Percentiles rank a stretch among this genome's conserved stretches.
These are phyloP conservation scores for Brachionus koreanus DNA, from an alignment of 1,140 invertebrate species.

Conservation along the genomic window DNA sequence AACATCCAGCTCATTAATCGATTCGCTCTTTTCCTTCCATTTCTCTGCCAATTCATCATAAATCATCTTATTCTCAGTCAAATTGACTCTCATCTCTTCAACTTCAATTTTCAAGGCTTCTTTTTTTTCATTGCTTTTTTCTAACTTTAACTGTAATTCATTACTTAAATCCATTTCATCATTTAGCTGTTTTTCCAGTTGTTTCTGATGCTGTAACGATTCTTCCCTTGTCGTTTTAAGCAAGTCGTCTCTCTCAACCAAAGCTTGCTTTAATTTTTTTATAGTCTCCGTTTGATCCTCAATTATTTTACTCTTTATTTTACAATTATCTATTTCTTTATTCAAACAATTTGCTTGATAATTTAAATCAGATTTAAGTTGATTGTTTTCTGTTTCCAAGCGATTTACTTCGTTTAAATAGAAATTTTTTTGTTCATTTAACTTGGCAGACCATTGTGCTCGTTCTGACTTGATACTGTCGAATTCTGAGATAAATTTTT, in stretches of 20 bases:
- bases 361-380: conserved; percentile 8
- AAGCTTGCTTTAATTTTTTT: conserved; percentile 20
- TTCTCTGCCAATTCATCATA: conserved; percentile 33
- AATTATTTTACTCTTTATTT: conserved; percentile 37
- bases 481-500: background rate
- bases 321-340: conserved; percentile 26
- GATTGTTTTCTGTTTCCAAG: conserved; percentile 11
- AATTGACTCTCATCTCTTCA: background rate
- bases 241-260: conserved; percentile 32
- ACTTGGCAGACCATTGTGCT: background rate
- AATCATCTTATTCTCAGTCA: background rate
- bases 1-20: conserved; percentile 17
- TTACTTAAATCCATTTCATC: conserved; percentile 40
- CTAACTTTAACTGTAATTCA: conserved; percentile 27
- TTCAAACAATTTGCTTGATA: background rate
- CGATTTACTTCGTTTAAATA: conserved; percentile 14
- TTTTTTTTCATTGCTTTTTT: conserved; percentile 38
- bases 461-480: background rate
- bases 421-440: conserved; percentile 35
- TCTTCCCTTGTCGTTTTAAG: background rate
- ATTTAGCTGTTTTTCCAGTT: conserved; percentile 38
- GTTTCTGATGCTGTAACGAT: conserved; percentile 14
- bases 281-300: conserved; percentile 40
- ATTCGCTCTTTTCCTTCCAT: conserved; percentile 35
- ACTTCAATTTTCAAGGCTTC: conserved; percentile 1